These are phyloP conservation scores for Catharus bicknelli DNA, from an alignment of 2,113 vertebrate species.

Conservation along the genomic window DNA sequence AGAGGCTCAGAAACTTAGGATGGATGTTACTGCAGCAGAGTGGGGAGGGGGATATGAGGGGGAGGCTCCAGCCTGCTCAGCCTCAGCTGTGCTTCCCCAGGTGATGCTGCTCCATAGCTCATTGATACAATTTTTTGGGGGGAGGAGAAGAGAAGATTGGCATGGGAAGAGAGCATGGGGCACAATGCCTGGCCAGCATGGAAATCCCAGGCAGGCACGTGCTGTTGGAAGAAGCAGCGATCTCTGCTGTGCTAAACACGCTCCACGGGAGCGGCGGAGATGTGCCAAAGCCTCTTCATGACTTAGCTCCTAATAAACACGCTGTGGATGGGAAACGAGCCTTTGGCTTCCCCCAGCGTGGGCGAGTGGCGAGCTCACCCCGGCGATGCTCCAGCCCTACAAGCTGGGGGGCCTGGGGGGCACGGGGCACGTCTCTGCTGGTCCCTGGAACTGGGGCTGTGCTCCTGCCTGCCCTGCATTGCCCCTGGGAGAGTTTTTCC, in stretches of 20 bases:
- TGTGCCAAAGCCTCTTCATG: constrained; percentile 42
- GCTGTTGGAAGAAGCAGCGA: background rate
- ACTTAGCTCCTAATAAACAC: constrained; percentile 53
- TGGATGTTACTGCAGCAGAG: constrained; percentile 41
- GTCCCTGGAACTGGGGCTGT: background rate
- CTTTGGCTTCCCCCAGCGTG: background rate
- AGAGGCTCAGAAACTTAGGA: constrained; percentile 51
- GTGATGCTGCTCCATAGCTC: background rate
- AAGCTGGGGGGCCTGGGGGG: background rate
- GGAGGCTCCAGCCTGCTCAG: background rate
- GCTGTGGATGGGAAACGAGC: background rate
- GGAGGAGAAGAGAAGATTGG: background rate
- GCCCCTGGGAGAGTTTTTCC: background rate
- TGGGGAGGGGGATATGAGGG: background rate
- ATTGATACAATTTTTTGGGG: background rate
- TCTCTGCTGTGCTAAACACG: constrained; percentile 1
- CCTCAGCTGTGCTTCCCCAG: background rate
- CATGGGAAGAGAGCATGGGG: background rate
- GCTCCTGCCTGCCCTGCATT: background rate
- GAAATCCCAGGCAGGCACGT: background rate
- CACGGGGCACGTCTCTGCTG: rapidly evolving
- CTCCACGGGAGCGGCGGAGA: background rate
- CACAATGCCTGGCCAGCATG: background rate
- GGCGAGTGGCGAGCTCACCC: background rate
- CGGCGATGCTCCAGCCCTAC: rapidly evolving